Conservation (phyloP, 2,888 invertebrate genomes). For the Sylvicola cinctus region DNA sequence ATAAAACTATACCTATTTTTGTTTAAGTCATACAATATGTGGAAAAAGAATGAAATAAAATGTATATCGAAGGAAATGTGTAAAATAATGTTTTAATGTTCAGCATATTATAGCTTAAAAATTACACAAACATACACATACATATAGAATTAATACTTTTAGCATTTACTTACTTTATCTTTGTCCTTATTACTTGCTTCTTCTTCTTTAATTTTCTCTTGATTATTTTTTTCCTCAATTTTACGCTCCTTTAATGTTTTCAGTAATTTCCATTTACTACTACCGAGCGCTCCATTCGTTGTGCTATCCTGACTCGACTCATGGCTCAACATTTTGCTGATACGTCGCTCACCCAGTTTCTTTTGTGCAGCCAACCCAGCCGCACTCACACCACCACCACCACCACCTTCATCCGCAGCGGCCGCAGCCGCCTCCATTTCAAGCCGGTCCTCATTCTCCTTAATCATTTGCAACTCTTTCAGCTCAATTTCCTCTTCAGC, state of each 20-base stretch:
- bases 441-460: too few species aligned
- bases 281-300: conserved; percentile 40
- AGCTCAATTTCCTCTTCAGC: too few species aligned
- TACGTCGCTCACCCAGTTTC: too few species aligned
- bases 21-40: too few species aligned
- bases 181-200: conserved; percentile 39
- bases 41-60: too few species aligned
- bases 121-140: too few species aligned
- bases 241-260: conserved; percentile 79
- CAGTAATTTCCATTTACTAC: conserved; percentile 79
- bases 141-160: too few species aligned
- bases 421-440: background rate
- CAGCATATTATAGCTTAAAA: too few species aligned
- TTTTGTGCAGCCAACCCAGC: background rate
- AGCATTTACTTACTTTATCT: conserved; percentile 38
- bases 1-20: too few species aligned
- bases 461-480: too few species aligned
- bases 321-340: conserved; percentile 10
- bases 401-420: conserved; percentile 17
- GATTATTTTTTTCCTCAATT: conserved; percentile 63
- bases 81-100: too few species aligned
- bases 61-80: too few species aligned
- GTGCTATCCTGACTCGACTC: conserved; percentile 23
- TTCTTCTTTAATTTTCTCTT: conserved; percentile 42
- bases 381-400: background rate